Evolutionary conservation across 92 coral and sea anemone genomes (phyloP).

Genomic region (Zoanthus gigantus): DNA sequence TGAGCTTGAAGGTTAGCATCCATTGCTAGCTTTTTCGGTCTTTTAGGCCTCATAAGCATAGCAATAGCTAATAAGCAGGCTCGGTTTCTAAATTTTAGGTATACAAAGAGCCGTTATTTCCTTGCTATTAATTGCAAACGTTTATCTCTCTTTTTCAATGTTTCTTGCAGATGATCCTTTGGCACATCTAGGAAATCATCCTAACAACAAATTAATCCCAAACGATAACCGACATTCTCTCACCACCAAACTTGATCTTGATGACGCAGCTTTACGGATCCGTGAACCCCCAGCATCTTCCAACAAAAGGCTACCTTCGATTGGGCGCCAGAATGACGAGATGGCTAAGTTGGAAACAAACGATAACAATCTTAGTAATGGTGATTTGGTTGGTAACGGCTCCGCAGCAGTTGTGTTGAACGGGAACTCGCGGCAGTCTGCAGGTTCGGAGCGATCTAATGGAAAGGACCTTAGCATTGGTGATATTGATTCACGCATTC

Average conservation of each 20-base stretch:
- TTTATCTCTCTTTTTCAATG: neutral
- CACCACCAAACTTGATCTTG: constrained; percentile 83
- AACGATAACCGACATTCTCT: constrained; percentile 78
- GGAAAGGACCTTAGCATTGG: constrained; percentile 87
- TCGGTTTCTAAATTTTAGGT: too few species aligned
- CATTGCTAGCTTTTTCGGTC: too few species aligned
- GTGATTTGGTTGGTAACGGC: constrained; percentile 90
- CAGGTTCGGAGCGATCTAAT: constrained; percentile 82
- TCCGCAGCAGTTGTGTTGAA: constrained; percentile 90
- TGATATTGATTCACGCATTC: constrained; percentile 93
- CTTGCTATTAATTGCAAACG: neutral
- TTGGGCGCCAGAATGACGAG: constrained; percentile 65
- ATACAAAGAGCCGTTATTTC: too few species aligned
- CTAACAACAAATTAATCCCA: constrained; percentile 66
- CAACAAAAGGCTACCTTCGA: constrained; percentile 62
- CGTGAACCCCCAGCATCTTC: constrained; percentile 75
- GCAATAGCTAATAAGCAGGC: too few species aligned
- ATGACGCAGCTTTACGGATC: constrained; percentile 79
- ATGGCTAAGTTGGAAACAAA: constrained; percentile 73
- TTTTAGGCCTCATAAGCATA: too few species aligned
- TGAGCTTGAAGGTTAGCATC: too few species aligned
- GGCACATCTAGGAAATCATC: constrained; percentile 50
- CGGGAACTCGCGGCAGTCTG: constrained; percentile 96
- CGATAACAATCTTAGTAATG: constrained; percentile 85
- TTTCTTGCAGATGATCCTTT: constrained; percentile 39